These are phyloP conservation scores for Sebastes umbrosus DNA, from an alignment of 2,797 vertebrate species.

Conservation along the genomic window DNA sequence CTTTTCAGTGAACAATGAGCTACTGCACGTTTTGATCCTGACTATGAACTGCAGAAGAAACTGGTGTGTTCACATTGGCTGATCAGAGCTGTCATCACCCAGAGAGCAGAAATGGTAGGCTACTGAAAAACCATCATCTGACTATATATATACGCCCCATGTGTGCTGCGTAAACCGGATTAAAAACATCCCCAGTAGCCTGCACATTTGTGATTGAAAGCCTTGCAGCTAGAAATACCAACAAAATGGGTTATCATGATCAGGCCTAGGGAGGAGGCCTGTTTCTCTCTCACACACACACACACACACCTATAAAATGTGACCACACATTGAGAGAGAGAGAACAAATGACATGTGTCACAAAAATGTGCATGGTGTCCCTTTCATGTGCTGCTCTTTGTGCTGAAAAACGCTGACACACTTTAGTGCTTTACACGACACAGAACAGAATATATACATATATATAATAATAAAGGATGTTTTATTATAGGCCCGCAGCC, in stretches of 20 bases:
- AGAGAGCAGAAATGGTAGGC: neutral
- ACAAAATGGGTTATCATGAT: conserved; percentile 56
- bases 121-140: conserved; percentile 4
- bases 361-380: conserved; percentile 51
- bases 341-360: conserved; percentile 76
- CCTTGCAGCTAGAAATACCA: conserved; percentile 40
- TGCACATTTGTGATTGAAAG: conserved; percentile 47
- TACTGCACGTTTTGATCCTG: neutral
- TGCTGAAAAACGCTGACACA: conserved; percentile 76
- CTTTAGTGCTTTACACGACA: conserved; percentile 48
- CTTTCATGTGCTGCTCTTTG: conserved; percentile 77
- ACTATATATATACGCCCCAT: conserved; percentile 16
- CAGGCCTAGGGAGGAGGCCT: conserved; percentile 70
- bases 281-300: conserved; percentile 37
- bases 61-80: neutral
- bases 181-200: conserved; percentile 52
- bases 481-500: conserved; percentile 22
- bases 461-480: conserved; percentile 17
- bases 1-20: neutral
- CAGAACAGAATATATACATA: conserved; percentile 29
- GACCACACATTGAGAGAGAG: conserved; percentile 50
- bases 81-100: conserved; percentile 4
- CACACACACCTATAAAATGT: conserved; percentile 46
- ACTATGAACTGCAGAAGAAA: neutral
- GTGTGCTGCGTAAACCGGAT: conserved; percentile 37